Evolutionary conservation across 1,140 invertebrate species (phyloP).

Genomic region (Heliconius himera): DNA sequence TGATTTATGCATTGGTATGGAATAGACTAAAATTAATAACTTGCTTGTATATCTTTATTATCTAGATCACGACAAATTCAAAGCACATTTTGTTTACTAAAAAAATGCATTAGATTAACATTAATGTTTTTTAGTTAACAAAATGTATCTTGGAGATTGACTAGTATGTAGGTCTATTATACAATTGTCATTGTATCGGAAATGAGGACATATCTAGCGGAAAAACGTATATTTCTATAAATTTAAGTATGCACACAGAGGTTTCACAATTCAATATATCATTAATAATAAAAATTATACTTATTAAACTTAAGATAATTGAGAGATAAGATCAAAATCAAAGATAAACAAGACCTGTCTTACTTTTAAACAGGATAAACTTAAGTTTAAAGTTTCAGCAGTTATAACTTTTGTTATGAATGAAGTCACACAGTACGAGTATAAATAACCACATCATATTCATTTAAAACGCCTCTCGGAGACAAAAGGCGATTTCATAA

Average conservation of each 20-base stretch:
- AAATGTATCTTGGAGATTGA: too few relatives aligned
- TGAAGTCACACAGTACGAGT: background rate
- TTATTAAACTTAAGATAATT: too few relatives aligned
- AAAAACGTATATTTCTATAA: background rate
- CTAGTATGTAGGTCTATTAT: background rate
- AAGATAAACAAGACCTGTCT: background rate
- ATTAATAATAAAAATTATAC: too few relatives aligned
- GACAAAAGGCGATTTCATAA: slow-evolving; percentile 47
- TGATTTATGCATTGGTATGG: background rate
- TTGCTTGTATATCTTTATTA: background rate
- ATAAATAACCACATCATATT: slow-evolving; percentile 24
- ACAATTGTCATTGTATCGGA: background rate
- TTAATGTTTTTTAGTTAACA: too few relatives aligned
- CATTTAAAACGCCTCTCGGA: slow-evolving; percentile 37
- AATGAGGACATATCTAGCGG: too few relatives aligned
- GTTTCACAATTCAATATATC: too few relatives aligned
- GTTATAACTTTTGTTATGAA: background rate
- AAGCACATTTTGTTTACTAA: too few relatives aligned
- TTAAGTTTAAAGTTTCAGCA: too few relatives aligned
- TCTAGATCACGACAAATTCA: too few relatives aligned
- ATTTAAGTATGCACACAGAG: background rate
- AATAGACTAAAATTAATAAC: background rate
- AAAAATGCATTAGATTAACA: background rate
- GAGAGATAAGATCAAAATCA: background rate
- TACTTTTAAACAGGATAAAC: too few relatives aligned